phyloP scores from a whole-genome alignment of 2,797 vertebrate genomes.

The Chloroceryle inda region DNA sequence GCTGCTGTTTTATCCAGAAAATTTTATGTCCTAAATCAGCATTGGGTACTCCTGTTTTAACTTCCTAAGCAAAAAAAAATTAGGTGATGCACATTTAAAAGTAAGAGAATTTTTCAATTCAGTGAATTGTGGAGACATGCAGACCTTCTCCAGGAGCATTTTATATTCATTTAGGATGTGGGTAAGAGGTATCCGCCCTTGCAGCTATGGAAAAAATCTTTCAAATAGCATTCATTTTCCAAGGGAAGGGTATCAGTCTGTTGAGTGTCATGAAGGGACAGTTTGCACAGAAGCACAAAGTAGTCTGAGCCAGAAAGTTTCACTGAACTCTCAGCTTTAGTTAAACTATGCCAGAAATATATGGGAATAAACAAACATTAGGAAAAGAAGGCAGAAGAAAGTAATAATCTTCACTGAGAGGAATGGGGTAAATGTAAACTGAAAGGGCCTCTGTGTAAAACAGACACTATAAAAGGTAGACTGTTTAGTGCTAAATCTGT shows the following conservation, averaged over 20 bases:
- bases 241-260: not conserved
- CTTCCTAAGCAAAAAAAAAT: not conserved
- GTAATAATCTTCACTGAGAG: constrained; percentile 35
- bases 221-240: not conserved
- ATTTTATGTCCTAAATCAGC: not conserved
- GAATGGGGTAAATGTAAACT: constrained; percentile 60
- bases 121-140: not conserved
- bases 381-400: constrained; percentile 55
- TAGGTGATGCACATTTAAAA: not conserved
- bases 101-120: not conserved
- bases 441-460: constrained; percentile 2
- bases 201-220: not conserved
- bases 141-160: not conserved
- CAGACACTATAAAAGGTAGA: constrained; percentile 62
- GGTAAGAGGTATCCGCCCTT: not conserved
- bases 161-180: not conserved
- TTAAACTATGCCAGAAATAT: constrained; percentile 58
- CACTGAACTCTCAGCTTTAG: constrained; percentile 44
- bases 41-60: not conserved
- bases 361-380: constrained; percentile 66
- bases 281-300: constrained; percentile 6
- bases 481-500: constrained; percentile 26
- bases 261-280: not conserved
- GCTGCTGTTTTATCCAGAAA: not conserved
- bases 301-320: constrained; percentile 7